Conservation (phyloP, 2,888 invertebrate species). For the Idaea dimidiata region DNA sequence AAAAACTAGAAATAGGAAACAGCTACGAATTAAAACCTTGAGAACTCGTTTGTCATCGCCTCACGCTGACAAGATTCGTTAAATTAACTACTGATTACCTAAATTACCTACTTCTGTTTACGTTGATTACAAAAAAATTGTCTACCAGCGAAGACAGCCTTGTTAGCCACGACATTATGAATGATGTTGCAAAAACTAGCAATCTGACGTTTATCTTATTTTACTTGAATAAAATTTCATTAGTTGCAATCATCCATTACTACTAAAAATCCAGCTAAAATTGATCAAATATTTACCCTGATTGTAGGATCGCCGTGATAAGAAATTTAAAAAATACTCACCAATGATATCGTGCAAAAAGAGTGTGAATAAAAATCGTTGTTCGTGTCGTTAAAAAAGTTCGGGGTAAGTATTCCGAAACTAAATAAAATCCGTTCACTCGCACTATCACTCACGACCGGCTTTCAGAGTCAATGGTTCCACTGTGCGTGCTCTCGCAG, state of each 20-base stretch:
- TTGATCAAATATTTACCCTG: not conserved
- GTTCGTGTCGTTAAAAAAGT: constrained; percentile 55
- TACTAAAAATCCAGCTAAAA: not conserved
- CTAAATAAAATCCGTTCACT: constrained; percentile 63
- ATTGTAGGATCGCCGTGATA: not conserved
- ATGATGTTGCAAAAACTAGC: not conserved
- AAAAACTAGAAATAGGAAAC: constrained; percentile 33
- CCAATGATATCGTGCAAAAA: constrained; percentile 61
- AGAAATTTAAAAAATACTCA: constrained; percentile 39
- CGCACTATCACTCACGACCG: constrained; percentile 75
- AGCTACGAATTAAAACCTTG: constrained; percentile 35
- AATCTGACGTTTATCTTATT: not conserved
- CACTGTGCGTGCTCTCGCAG: constrained; percentile 45
- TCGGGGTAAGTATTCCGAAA: constrained; percentile 49
- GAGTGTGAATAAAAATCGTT: constrained; percentile 31
- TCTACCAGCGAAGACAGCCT: not conserved
- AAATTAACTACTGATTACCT: constrained; percentile 26
- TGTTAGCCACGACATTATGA: not conserved
- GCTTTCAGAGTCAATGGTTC: constrained; percentile 53
- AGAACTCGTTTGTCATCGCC: constrained; percentile 38
- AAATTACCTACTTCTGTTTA: constrained; percentile 27
- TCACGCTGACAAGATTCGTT: constrained; percentile 24
- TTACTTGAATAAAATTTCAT: not conserved
- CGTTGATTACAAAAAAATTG: constrained; percentile 15
- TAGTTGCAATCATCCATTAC: not conserved